Evolutionary conservation across 2,797 vertebrate species (phyloP).

Genomic region (Manis pentadactyla): DNA sequence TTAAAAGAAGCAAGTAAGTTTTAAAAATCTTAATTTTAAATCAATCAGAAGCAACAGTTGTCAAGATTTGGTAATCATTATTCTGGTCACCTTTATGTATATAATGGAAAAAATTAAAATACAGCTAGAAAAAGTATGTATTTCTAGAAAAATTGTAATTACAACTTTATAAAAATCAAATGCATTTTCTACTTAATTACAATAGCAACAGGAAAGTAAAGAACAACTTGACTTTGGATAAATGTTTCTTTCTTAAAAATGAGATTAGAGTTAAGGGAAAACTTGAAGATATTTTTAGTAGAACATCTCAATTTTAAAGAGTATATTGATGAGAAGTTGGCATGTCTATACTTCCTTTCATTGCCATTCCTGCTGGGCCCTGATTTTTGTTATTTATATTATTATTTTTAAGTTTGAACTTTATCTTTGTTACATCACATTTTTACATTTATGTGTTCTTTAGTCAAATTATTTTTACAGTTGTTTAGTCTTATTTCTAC

Average conservation of each 20-base stretch:
- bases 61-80: not conserved
- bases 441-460: not conserved
- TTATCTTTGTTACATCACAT: not conserved
- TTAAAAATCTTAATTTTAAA: not conserved
- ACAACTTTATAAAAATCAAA: not conserved
- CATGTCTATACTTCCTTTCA: not conserved
- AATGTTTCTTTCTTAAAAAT: not conserved
- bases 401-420: not conserved
- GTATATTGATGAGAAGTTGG: not conserved
- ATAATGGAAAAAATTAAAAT: not conserved
- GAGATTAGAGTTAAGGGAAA: not conserved
- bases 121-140: not conserved
- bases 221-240: not conserved
- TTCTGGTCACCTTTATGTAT: not conserved
- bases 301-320: not conserved
- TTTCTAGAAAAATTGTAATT: not conserved
- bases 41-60: not conserved
- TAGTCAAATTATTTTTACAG: not conserved
- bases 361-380: not conserved
- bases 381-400: not conserved
- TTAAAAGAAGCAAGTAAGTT: not conserved
- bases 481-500: not conserved
- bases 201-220: not conserved
- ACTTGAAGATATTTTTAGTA: not conserved
- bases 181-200: not conserved